These are phyloP conservation scores for human (Homo sapiens) DNA, from an alignment of 2,113 vertebrate genomes.

Conservation along the genomic window GRCh38 chr6:115043501-115044000, in stretches of 20 bases:
- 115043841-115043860: no score
- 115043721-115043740: background rate
- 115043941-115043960: no score
- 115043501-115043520: background rate
- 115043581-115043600: background rate
- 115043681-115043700: background rate
- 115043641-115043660: background rate
- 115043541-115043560: background rate
- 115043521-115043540: background rate
- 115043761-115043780: no score
- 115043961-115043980: no score
- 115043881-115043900: no score
- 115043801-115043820: no score
- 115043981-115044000: no score
- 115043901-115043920: no score
- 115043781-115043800: no score
- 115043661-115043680: background rate
- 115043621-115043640: background rate
- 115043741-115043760: background rate
- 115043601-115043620: background rate
- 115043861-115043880: no score
- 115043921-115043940: no score
- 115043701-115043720: background rate
- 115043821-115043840: no score
- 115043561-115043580: background rate